Conservation (phyloP, 2,888 invertebrate species). For the Xylophagus ater region DNA sequence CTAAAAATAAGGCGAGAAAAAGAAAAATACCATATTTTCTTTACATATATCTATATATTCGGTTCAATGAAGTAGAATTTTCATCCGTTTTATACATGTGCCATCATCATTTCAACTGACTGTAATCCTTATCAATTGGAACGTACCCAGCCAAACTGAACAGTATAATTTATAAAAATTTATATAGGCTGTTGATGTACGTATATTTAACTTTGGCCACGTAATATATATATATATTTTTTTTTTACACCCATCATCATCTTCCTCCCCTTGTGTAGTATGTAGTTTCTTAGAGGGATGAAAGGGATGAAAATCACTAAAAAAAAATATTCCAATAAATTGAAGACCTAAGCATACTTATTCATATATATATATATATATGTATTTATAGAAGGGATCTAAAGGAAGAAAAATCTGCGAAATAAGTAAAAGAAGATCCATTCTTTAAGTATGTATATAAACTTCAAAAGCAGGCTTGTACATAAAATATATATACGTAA, state of each 20-base stretch:
- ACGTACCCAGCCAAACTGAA: conserved; percentile 5
- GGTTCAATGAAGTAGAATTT: not conserved
- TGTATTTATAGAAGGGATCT: too few species aligned
- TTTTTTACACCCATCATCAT: too few species aligned
- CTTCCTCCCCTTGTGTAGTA: too few species aligned
- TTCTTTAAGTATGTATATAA: too few species aligned
- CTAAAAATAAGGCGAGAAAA: conserved; percentile 3
- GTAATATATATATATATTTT: too few species aligned
- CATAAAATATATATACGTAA: too few species aligned
- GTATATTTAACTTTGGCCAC: conserved; percentile 2
- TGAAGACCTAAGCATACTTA: conserved; percentile 8
- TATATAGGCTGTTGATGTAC: not conserved
- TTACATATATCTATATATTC: too few species aligned
- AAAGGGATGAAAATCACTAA: conserved; percentile 8
- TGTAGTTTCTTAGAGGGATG: too few species aligned
- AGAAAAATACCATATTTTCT: conserved; percentile 7
- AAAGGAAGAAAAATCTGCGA: too few species aligned
- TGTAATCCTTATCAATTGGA: conserved; percentile 11
- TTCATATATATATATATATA: too few species aligned
- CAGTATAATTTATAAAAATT: not conserved
- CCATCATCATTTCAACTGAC: conserved; percentile 11
- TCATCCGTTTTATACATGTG: not conserved
- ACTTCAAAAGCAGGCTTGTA: too few species aligned
- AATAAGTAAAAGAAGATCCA: too few species aligned
- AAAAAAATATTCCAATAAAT: conserved; percentile 3